Base-by-base conservation (phyloP, 2,797 vertebrate species). In the Xenops minutus region DNA sequence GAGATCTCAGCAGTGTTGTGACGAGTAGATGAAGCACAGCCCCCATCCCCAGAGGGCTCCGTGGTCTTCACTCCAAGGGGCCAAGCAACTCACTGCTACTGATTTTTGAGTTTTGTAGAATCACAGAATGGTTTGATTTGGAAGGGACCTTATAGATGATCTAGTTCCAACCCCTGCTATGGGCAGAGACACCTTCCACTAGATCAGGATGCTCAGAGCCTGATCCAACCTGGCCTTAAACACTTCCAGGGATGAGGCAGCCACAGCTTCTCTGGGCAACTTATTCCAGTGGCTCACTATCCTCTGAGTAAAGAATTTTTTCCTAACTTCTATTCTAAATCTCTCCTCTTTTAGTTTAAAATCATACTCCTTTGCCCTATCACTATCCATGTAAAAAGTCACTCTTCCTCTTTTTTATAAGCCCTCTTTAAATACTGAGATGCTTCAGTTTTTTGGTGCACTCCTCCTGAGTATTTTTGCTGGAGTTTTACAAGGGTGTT, bases 21-120 rank as follows among this genome's bases (percentile, higher is more conserved):
- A 19, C 63, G 43, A 49, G 63, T 22, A 17, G 39, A 13, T 36
- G 55, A 49, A 66, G 27, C 26, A 12, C 0, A 3, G 15, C 11
- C 10, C 43, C 1, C 1, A 5, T 39, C 27, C 29, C 22, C 8
- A 54, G 4, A 43, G 30, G 2, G 9, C 9, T 80, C 27, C 12
- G 1, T 7, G 5, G 2, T 41, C 41, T 71, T 36, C 68, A 24
- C 23, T 85, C 14, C 36, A 41, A 36, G 39, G 26, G 16, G 18
- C 5, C 41, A 74, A 82, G n/a, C 12, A 77, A 9, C 36, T 58
- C 5, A 2, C 4, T 24, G 22, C 30, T 71, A 34, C 12, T 59
- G 58, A 27, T 72, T 68, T 89, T 68, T 5, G 14, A 22, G 4
- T 54, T 74, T 51, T 44, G 39, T 24, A 52, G 24, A n/a, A 56